Conservation (phyloP, 2,113 vertebrate genomes). For the Ellobius talpinus region DNA sequence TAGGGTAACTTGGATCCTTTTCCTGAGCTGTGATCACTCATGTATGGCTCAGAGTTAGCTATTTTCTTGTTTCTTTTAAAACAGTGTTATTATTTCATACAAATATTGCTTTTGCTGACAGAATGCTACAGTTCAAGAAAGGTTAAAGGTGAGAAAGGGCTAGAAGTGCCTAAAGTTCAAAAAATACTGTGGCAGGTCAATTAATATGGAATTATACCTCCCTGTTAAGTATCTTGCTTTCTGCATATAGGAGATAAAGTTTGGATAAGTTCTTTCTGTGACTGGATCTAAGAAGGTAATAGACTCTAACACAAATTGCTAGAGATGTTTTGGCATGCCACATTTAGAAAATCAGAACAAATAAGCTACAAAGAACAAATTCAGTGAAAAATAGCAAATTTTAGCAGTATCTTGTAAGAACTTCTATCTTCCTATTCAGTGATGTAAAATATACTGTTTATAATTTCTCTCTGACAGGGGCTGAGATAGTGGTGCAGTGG, state of each 20-base stretch:
- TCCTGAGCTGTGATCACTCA: not conserved
- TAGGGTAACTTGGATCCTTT: not conserved
- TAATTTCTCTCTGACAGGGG: not conserved
- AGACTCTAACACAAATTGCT: not conserved
- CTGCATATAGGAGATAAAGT: not conserved
- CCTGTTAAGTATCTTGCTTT: not conserved
- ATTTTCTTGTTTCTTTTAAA: not conserved
- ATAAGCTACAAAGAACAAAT: not conserved
- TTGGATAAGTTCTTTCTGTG: not conserved
- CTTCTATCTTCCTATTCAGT: not conserved
- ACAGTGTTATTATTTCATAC: not conserved
- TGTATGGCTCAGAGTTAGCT: not conserved
- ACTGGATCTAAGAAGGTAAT: not conserved
- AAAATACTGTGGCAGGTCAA: not conserved
- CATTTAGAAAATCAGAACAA: constrained; percentile 29
- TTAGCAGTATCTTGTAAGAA: not conserved
- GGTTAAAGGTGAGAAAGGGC: not conserved
- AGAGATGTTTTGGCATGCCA: not conserved
- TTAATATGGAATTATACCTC: not conserved
- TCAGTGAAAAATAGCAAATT: not conserved
- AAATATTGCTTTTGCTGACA: not conserved
- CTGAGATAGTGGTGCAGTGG: not conserved
- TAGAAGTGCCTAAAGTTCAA: not conserved
- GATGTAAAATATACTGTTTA: not conserved
- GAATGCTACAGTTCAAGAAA: not conserved